Percentiles rank a stretch among this genome's conserved stretches.
phyloP scores from a whole-genome alignment of 1,140 invertebrate species.

The Adoxophyes honmai region DNA sequence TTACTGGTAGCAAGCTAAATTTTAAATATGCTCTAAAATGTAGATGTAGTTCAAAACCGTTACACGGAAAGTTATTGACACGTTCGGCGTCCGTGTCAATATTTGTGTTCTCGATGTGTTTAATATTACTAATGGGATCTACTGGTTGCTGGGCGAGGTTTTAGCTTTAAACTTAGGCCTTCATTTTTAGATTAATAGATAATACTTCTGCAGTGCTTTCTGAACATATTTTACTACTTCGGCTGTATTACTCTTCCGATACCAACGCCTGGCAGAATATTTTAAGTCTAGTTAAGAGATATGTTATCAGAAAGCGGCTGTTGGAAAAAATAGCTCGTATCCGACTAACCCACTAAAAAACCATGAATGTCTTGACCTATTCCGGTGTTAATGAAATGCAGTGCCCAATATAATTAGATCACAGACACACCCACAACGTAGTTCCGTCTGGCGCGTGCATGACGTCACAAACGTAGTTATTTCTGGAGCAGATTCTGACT shows the following conservation, averaged over 20 bases:
- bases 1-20: too few relatives aligned
- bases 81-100: neutral
- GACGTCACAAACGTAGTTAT: constrained; percentile 37
- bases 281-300: neutral
- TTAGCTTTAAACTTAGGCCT: neutral
- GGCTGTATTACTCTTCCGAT: too few relatives aligned
- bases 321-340: neutral
- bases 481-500: constrained; percentile 22
- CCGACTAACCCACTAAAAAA: neutral
- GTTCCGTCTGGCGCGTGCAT: constrained; percentile 32
- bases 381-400: constrained; percentile 28
- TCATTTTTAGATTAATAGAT: constrained; percentile 19
- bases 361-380: constrained; percentile 35
- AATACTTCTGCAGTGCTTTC: too few relatives aligned
- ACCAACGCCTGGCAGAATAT: too few relatives aligned
- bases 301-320: neutral
- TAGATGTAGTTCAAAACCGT: neutral
- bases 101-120: neutral
- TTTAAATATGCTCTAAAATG: too few relatives aligned
- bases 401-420: constrained; percentile 41
- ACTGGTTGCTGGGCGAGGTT: constrained; percentile 17
- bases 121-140: constrained; percentile 32
- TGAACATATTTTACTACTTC: too few relatives aligned
- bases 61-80: neutral
- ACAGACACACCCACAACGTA: constrained; percentile 39